Evolutionary conservation across 2,888 invertebrate species (phyloP).

Genomic region (Eristalis intricaria): DNA sequence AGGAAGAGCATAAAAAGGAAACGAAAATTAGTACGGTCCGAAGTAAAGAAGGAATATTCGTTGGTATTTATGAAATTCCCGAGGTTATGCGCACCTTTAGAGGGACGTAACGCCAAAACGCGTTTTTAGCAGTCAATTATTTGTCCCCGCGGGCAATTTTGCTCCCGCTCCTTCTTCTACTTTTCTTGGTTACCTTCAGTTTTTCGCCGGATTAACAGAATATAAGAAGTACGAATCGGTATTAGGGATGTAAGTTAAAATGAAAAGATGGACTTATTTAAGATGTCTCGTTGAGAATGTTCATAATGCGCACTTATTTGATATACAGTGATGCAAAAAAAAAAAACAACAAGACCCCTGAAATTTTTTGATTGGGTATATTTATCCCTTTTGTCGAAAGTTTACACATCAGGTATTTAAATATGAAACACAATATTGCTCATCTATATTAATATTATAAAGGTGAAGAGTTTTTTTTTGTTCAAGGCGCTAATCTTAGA

Average conservation of each 20-base stretch:
- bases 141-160: background rate
- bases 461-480: too few species aligned
- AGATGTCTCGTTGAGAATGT: background rate
- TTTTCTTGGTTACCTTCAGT: background rate
- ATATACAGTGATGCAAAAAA: too few species aligned
- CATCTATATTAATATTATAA: too few species aligned
- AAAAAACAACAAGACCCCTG: too few species aligned
- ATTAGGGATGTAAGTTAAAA: background rate
- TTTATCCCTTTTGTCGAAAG: too few species aligned
- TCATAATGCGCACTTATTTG: too few species aligned
- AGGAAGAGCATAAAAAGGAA: background rate
- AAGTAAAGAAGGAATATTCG: background rate
- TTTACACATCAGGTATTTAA: too few species aligned
- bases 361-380: too few species aligned
- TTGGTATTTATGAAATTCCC: background rate
- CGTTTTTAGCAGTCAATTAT: background rate
- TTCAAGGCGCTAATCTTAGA: too few species aligned
- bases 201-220: background rate
- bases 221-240: background rate
- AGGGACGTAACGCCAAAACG: background rate
- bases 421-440: too few species aligned
- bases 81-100: background rate
- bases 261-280: background rate
- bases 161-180: background rate
- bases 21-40: background rate